Base-by-base conservation (phyloP, 1,140 invertebrate species). In the Periplaneta americana region DNA sequence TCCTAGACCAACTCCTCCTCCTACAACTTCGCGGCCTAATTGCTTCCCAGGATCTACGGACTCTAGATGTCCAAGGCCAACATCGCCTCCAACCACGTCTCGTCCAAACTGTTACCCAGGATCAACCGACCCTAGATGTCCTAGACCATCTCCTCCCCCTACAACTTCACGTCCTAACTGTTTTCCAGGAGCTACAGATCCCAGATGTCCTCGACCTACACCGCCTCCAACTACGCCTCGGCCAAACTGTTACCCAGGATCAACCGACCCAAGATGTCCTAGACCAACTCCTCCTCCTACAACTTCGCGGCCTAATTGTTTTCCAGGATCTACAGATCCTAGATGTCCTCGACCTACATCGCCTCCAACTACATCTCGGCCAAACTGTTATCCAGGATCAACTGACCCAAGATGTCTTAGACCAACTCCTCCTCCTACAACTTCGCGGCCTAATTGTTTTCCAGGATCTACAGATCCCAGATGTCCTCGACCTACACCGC, bases 41-140 rank as follows among this genome's bases (percentile, higher is more conserved):
- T 87, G 86, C 77, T 84, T 84, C 66, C 86, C 85, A 18, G 87
- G 89, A 76, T 86, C 85, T 34, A 86, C 82, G 15, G 88, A 89
- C 84, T 86, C 89, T 15, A 85, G 88, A 33, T 90, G 88, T 82
- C 86, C 86, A 1, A 76, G 77, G 28, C 18, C 79, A 22, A 28
- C 81, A 80, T 1, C 31, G 39, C 75, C 57, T 28, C 39, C 80
- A 75, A 80, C 75, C 18, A 81, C 34, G 74, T 35, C n/a, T 77
- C 75, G 22, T 17, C 66, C 37, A 48, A 82, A 18, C 39, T 80
- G 35, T 77, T 85, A 81, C 74, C 86, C 85, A 15, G 86, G 86
- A 32, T 82, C 83, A 6, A 83, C 75, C 48, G 84, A 85, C 82
- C 82, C 84, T 17, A 78, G 83, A 78, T 85, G 84, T 39, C 82